Percentiles rank a stretch among this genome's conserved stretches.
These are phyloP conservation scores for Calameuta idolon DNA, from an alignment of 2,888 invertebrate genomes.

Conservation along the genomic window DNA sequence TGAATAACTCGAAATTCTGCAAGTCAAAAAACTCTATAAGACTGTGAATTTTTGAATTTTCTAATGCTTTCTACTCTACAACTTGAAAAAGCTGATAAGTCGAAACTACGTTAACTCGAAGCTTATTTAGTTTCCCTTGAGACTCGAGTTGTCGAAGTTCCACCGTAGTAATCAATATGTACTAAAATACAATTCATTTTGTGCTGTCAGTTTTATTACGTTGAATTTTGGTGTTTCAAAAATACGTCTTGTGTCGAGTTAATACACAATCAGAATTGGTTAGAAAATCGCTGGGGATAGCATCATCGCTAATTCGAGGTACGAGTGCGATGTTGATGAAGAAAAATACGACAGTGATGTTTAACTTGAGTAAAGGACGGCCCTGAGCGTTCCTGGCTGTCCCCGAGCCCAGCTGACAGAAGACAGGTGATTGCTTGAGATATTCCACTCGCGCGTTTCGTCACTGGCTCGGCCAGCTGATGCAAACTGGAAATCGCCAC, in stretches of 20 bases:
- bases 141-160: too few species aligned
- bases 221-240: background rate
- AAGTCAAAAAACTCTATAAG: too few species aligned
- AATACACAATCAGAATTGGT: background rate
- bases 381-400: background rate
- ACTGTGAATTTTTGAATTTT: too few species aligned
- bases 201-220: background rate
- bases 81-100: too few species aligned
- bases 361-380: background rate
- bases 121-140: too few species aligned
- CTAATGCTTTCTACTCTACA: too few species aligned
- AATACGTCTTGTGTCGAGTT: background rate
- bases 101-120: too few species aligned
- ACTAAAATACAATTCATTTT: background rate
- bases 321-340: background rate
- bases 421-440: background rate
- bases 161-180: background rate
- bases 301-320: background rate
- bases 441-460: background rate
- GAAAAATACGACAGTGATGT: background rate
- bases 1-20: too few species aligned
- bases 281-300: background rate
- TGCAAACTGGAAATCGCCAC: background rate
- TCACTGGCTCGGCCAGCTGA: background rate
- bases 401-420: background rate